Evolutionary conservation across 2,888 invertebrate genomes (phyloP), one percentile per base, ranked within the genome.

Genomic region (Nomada fabriciana): DNA sequence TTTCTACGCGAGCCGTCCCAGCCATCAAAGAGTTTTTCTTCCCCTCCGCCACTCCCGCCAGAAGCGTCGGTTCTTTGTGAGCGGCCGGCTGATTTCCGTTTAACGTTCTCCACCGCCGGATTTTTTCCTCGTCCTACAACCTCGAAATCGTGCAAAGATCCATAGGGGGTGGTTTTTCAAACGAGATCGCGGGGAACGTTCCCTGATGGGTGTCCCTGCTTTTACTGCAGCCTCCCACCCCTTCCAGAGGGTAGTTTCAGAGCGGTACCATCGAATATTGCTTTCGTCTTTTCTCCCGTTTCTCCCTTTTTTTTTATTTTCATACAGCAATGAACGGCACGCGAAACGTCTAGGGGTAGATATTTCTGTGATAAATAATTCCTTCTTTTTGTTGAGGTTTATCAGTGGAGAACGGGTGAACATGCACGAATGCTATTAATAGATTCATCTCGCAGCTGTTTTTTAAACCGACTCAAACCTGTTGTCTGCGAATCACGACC

Each of bases 71-170:
- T 79, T 80, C 85, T 88, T 88, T 88, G 84, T 84, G 59, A 81
- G 77, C 80, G 79, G 63, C 67, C 77, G 84, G 82, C 88, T 89
- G 91, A 91, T 91, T 91, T 91, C 90, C 91, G 91, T 91, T 91
- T 89, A 91, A 91, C 90, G 80, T 91, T 90, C 88, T 81, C 86
- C 85, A 84, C 82, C 80, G 76, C 53, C 69, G 76, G 77, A 86
- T 85, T 86, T 83, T 79, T 82, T 68, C 65, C 76, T 73, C 52
- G 18, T 36, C 20, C 59, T 25, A n/a, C 52, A 4, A 18, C 25
- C 23, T 55, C 61, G 53, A 80, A 68, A 82, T 72, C 75, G 65
- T 36, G 52, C 70, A 20, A 64, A 52, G 78, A 73, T 78, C 29
- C 20, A 10, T 36, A 42, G 10, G 52, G 63, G 68, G 52, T 53